phyloP scores from a whole-genome alignment of 2,113 vertebrate genomes.

The Lipophrys pholis region DNA sequence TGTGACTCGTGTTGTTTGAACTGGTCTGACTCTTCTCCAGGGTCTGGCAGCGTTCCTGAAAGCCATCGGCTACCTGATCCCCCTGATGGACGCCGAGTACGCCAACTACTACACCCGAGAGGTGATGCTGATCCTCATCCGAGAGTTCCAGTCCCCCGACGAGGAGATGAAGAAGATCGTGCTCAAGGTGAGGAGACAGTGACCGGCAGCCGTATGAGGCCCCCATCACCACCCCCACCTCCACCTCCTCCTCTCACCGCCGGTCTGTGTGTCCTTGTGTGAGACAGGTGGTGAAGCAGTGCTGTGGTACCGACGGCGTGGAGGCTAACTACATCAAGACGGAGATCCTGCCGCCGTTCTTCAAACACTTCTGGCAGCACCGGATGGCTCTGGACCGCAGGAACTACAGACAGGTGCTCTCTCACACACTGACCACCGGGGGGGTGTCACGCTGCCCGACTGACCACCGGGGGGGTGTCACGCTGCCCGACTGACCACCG shows the following conservation, averaged over 20 bases:
- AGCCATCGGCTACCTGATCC: constrained; percentile 98
- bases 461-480: too few relatives aligned
- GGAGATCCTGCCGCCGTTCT: constrained; percentile 98
- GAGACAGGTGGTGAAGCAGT: constrained; percentile 98
- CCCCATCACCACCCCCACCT: too few relatives aligned
- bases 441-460: too few relatives aligned
- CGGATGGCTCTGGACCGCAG: constrained; percentile 98
- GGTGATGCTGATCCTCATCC: constrained; percentile 99
- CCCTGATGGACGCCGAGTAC: constrained; percentile 98
- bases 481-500: too few relatives aligned
- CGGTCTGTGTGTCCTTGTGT: too few relatives aligned
- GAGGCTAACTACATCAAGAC: constrained; percentile 99
- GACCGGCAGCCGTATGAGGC: too few relatives aligned
- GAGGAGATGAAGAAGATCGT: constrained; percentile 99
- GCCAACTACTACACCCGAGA: constrained; percentile 99
- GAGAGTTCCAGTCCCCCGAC: constrained; percentile 99
- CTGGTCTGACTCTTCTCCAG: constrained; percentile 69
- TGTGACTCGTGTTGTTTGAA: too few relatives aligned
- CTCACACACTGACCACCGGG: too few relatives aligned
- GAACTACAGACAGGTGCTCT: constrained; percentile 99
- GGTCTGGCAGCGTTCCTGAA: constrained; percentile 98
- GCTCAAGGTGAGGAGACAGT: constrained; percentile 90
- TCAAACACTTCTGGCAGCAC: constrained; percentile 99
- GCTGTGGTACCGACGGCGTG: constrained; percentile 97
- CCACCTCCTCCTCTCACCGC: background rate